These are phyloP conservation scores for Bucorvus abyssinicus DNA, from an alignment of 2,797 vertebrate genomes.

Conservation along the genomic window DNA sequence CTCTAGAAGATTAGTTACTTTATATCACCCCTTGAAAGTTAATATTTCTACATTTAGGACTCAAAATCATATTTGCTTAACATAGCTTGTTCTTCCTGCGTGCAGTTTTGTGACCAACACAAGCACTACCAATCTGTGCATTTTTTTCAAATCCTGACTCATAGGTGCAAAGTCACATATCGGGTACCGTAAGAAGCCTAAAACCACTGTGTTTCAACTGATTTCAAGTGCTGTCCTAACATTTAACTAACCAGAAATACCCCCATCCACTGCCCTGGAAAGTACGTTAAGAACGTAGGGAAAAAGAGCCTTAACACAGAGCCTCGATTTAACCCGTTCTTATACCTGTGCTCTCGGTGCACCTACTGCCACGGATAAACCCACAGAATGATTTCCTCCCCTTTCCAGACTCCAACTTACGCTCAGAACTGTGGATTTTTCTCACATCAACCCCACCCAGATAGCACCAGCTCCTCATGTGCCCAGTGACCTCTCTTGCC, in stretches of 20 bases:
- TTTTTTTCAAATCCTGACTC: not conserved
- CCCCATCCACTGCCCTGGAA: not conserved
- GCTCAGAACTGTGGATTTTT: not conserved
- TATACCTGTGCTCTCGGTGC: not conserved
- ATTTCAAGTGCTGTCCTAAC: not conserved
- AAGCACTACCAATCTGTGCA: not conserved
- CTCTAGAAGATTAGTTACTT: not conserved
- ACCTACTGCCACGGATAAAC: not conserved
- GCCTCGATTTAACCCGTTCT: not conserved
- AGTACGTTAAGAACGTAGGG: not conserved
- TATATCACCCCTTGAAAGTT: not conserved
- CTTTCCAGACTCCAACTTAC: not conserved
- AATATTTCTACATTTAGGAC: not conserved
- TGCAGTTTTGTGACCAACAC: not conserved
- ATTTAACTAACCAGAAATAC: not conserved
- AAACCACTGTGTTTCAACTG: not conserved
- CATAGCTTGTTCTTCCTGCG: fast-evolving
- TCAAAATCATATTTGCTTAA: not conserved
- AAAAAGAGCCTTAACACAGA: not conserved
- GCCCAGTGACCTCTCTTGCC: not conserved
- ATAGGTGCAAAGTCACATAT: not conserved
- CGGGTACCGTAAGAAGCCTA: not conserved
- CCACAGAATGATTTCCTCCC: too few species aligned
- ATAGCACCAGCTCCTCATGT: not conserved
- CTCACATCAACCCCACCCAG: not conserved